Evolutionary conservation across 2,113 vertebrate species (phyloP), one percentile per base, ranked within the genome.

Genomic region (Stegostoma tigrinum): DNA sequence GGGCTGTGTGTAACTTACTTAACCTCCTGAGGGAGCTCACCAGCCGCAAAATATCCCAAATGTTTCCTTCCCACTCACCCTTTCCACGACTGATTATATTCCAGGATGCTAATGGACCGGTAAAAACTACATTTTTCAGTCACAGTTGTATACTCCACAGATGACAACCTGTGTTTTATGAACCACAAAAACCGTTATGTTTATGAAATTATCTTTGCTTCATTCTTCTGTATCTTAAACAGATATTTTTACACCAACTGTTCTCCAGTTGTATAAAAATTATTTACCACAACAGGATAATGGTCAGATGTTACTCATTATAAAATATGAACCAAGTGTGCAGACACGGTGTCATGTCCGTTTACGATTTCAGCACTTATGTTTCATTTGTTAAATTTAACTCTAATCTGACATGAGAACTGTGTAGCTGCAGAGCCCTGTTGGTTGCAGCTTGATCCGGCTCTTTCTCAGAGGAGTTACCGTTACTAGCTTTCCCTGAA

Each of bases 321-420:
- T 83, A 83, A 52, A 90, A 61, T 61, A 61, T 34, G 52, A 90
- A 90, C 30, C 52, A 90, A 89, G 10, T 4, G 12, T 90, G 52
- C 87, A 55, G 27, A 90, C 52, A 2, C 30, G 61, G 6, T 90
- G 87, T 90, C 30, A 55, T 15, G 14, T 90, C 87, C 30, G 17
- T 90, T 90, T 66, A 91, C n/a, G 34, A 91, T 91, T 91, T 91
- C 5, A 64, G 12, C 30, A 91, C n/a, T 38, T 91, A n/a, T 91
- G 89, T n/a, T 91, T 90, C 52, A 64, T 90, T 90, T 66, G 66
- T 66, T 34, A 91, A 66, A 34, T 91, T 91, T 17, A 66, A 66
- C 89, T 66, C 89, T 66, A 66, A 66, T 66, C 34, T 90, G 89
- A 66, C 89, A 66, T 91, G 89, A 91, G 89, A 91, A 91, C 52